Base-by-base conservation (phyloP, 2,113 vertebrate genomes). In the Chlorocebus sabaeus region DNA sequence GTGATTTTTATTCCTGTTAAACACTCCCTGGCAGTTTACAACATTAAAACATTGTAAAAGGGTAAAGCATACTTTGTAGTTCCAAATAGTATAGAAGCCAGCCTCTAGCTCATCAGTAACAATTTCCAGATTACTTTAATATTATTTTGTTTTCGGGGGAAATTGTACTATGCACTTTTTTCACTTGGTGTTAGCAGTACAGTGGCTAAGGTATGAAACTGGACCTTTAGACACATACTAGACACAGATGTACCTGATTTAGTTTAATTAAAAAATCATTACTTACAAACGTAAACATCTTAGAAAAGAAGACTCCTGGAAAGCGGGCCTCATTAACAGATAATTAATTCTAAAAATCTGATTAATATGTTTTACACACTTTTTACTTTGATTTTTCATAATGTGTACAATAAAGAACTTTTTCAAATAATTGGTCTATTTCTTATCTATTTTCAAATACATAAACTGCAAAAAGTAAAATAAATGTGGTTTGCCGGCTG, bases 181-280 rank as follows among this genome's bases (percentile, higher is more conserved):
- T 50, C 35, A 48, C 27, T 61, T 79, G 43, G 30, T 64, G 27
- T 79, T 55, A 79, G 14, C 52, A 25, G 18, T 20, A 75, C n/a
- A 68, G 70, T 76, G 52, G 30, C 35, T 61, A 35, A 95, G 18
- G 35, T 38, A 75, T 23, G 22, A 93, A 90, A 32, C 13, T 40
- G 10, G 18, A 18, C 13, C 9, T 90, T 91, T 93, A 30, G 7
- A 68, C 40, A 18, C 75, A 73, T 57, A 45, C 45, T n/a, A 30
- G 27, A 82, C 38, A 59, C n/a, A 84, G 61, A 45, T 83, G 83
- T 80, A 40, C 16, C 55, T 82, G 32, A 78, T 82, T 73, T 82
- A 55, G 57, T 75, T 94, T 96, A 97, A 89, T 95, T 97, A 45
- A 94, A 96, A 95, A 80, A 78, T 90, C 93, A 95, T 84, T 23